These are phyloP conservation scores for Ceratosolen solmsi DNA, from an alignment of 1,140 invertebrate species.

Conservation along the genomic window DNA sequence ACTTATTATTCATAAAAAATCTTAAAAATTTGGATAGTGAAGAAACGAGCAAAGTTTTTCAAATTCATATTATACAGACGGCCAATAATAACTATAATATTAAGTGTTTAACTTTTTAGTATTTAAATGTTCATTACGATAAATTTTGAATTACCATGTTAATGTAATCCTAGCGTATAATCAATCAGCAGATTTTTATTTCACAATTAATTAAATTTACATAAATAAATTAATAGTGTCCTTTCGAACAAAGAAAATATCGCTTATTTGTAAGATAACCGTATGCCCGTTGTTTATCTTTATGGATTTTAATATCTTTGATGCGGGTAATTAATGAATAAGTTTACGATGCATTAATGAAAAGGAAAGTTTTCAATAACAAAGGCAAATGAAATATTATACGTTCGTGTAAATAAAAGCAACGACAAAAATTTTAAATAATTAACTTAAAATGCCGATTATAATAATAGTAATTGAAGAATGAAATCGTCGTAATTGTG, in stretches of 20 bases:
- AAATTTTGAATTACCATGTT: neutral
- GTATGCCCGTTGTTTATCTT: neutral
- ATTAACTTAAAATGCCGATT: neutral
- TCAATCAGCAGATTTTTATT: neutral
- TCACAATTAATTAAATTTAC: neutral
- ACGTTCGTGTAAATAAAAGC: neutral
- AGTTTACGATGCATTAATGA: neutral
- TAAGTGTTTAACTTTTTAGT: neutral
- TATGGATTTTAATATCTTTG: neutral
- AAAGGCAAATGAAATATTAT: neutral
- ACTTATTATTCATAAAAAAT: neutral
- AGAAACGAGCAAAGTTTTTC: too few species aligned
- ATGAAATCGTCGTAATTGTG: neutral
- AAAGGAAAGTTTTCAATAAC: neutral
- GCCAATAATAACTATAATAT: neutral
- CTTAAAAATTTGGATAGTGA: too few species aligned
- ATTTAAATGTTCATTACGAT: neutral
- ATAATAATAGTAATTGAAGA: neutral
- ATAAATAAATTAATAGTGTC: neutral
- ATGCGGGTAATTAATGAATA: neutral
- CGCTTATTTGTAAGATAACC: neutral
- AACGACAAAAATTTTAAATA: neutral
- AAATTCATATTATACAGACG: too few species aligned
- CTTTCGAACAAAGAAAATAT: neutral
- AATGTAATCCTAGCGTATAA: neutral